Evolutionary conservation across 30 jellyfish, hydroid and myxozoan genomes (phyloP).

Genomic region (Cassiopea andromeda): DNA sequence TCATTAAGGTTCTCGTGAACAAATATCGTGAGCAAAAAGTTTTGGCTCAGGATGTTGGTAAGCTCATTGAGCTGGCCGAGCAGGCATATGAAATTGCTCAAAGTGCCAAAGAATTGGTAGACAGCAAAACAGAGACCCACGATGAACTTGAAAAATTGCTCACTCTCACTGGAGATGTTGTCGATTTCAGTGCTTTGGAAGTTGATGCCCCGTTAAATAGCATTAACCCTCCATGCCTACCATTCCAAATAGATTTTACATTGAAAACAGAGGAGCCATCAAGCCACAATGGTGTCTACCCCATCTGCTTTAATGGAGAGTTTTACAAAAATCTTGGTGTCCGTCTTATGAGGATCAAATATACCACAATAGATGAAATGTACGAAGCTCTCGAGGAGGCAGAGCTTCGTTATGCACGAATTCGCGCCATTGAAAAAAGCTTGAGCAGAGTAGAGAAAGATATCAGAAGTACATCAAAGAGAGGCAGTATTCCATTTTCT

Average conservation of each 20-base stretch:
- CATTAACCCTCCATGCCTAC: conserved; percentile 33
- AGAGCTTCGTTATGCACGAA: conserved; percentile 18
- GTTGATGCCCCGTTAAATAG: neutral
- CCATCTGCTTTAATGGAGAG: conserved; percentile 52
- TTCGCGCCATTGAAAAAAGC: neutral
- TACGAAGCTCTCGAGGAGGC: conserved; percentile 52
- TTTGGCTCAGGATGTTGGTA: neutral
- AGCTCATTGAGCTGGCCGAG: neutral
- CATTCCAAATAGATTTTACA: conserved; percentile 20
- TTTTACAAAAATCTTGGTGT: conserved; percentile 30
- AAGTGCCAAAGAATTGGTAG: conserved; percentile 5
- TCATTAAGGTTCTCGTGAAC: conserved; percentile 27
- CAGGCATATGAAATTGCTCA: conserved; percentile 23
- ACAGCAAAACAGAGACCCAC: neutral
- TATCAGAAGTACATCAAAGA: neutral
- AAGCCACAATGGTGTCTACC: conserved; percentile 9
- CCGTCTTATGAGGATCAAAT: conserved; percentile 9
- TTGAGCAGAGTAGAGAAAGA: conserved; percentile 20
- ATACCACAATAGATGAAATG: conserved; percentile 12
- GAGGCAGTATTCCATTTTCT: neutral
- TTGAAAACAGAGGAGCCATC: neutral
- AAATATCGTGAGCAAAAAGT: conserved; percentile 19
- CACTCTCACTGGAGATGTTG: conserved; percentile 6
- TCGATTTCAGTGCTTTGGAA: neutral
- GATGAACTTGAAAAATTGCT: conserved; percentile 1